Percentiles rank a stretch among this genome's conserved stretches.
Evolutionary conservation across 2,797 vertebrate genomes (phyloP).

Genomic region (Caiman crocodilus): DNA sequence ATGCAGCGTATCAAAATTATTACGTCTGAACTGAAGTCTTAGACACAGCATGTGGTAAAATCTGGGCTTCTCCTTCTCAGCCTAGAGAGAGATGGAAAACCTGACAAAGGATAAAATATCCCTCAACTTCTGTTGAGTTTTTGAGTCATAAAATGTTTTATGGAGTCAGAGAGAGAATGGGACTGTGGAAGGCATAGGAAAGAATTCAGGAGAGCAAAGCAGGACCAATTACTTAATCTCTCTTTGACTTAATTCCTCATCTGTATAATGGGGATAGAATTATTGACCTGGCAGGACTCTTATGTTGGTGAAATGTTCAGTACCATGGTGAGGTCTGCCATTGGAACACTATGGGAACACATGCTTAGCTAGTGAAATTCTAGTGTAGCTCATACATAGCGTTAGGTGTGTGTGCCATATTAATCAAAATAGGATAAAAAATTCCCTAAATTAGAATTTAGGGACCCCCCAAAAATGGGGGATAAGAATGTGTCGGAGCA

Average conservation of each 20-base stretch:
- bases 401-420: neutral
- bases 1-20: neutral
- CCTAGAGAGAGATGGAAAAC: neutral
- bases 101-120: neutral
- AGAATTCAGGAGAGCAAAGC: neutral
- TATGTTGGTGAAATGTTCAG: neutral
- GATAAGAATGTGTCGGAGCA: neutral
- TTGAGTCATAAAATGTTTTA: neutral
- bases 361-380: neutral
- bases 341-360: neutral
- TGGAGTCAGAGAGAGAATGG: neutral
- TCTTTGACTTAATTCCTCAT: neutral
- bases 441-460: no score
- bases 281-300: neutral
- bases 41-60: fast-evolving
- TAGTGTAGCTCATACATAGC: neutral
- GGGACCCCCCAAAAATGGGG: neutral
- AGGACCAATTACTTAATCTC: neutral
- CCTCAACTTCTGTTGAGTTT: neutral
- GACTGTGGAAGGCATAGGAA: neutral
- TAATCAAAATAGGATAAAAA: conserved; percentile 25
- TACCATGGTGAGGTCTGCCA: neutral
- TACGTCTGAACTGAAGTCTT: neutral
- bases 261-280: neutral
- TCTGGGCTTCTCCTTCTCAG: neutral